Conservation (phyloP, 2,888 invertebrate genomes). For the Platycnemis pennipes region DNA sequence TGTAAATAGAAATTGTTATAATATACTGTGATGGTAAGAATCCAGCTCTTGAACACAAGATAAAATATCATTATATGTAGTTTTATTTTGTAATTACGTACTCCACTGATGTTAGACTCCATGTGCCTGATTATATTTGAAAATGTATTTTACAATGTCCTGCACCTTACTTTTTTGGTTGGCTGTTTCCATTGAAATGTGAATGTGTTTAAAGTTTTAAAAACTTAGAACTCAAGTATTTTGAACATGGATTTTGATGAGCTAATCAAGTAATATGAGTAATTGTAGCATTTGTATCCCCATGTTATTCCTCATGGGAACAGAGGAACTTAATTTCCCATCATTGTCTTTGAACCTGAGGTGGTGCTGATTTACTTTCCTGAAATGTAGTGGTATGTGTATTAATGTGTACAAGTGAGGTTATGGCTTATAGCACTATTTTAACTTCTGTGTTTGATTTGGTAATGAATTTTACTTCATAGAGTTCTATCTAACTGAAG, state of each 20-base stretch:
- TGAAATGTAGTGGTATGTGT: no score
- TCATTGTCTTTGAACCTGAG: not conserved
- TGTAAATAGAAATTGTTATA: not conserved
- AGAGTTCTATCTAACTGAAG: not conserved
- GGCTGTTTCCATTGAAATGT: not conserved
- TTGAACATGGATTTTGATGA: not conserved
- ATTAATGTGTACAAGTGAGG: no score
- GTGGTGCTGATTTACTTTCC: no score
- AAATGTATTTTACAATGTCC: not conserved
- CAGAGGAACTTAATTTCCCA: not conserved
- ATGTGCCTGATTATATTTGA: not conserved
- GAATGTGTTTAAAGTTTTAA: not conserved
- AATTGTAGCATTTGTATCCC: not conserved
- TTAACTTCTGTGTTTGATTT: no score
- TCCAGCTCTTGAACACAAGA: not conserved
- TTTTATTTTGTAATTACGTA: not conserved
- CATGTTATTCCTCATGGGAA: not conserved
- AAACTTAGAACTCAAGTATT: not conserved
- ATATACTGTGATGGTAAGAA: not conserved
- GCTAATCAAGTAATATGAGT: not conserved
- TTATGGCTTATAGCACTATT: no score
- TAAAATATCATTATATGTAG: no score
- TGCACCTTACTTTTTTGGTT: not conserved
- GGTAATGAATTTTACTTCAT: no score
- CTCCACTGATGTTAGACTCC: no score